Evolutionary conservation across 2,113 vertebrate species (phyloP).

Genomic region (Nothobranchius furzeri): DNA sequence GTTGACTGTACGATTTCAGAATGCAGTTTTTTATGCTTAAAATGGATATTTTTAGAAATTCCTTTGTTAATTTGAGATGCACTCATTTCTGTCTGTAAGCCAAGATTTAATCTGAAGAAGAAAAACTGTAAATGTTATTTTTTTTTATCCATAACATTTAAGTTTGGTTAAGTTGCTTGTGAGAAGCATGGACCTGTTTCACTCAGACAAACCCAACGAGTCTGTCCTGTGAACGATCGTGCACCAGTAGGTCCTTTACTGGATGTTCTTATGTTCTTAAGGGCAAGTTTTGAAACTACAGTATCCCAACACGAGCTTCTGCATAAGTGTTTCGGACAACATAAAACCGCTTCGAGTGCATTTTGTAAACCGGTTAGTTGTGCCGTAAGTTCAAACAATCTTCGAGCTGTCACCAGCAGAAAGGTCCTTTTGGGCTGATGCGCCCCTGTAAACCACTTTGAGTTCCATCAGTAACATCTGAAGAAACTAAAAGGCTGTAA

Average conservation of each 20-base stretch:
- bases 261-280: not conserved
- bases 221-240: no score
- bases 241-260: not conserved
- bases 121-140: constrained; percentile 23
- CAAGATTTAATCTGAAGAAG: not conserved
- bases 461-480: constrained; percentile 20
- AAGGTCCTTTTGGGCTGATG: not conserved
- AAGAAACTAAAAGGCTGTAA: constrained; percentile 24
- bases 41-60: no score
- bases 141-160: constrained; percentile 15
- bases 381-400: constrained; percentile 1
- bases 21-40: not conserved
- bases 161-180: not conserved
- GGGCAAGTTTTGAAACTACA: not conserved
- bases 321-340: not conserved
- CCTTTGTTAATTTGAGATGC: no score
- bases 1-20: constrained; percentile 9
- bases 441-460: constrained; percentile 12
- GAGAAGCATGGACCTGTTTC: not conserved
- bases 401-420: not conserved
- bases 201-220: not conserved
- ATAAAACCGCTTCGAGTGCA: constrained; percentile 10
- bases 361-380: not conserved
- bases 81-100: not conserved
- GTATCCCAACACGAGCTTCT: not conserved